Evolutionary conservation across 2,113 vertebrate genomes (phyloP).

Genomic region (Halcyon malimbica): DNA sequence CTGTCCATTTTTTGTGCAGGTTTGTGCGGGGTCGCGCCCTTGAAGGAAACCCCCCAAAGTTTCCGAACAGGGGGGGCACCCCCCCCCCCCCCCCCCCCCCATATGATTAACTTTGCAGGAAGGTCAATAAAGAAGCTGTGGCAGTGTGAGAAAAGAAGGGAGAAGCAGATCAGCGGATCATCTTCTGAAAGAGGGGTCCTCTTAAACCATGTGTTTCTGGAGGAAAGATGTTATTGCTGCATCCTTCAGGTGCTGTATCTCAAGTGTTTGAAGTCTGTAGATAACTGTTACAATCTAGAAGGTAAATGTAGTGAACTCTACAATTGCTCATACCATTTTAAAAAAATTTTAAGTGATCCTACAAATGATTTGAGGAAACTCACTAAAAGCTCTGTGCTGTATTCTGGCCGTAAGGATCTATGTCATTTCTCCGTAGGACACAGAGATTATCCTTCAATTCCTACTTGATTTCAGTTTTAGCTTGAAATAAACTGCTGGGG

Average conservation of each 20-base stretch:
- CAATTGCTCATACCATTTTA: not conserved
- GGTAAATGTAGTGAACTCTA: not conserved
- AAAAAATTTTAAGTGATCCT: not conserved
- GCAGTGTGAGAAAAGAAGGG: not conserved
- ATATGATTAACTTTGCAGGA: not conserved
- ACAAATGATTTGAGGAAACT: not conserved
- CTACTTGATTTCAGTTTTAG: not conserved
- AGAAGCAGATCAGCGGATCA: not conserved
- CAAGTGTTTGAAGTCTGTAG: not conserved
- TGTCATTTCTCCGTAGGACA: not conserved
- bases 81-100: no score
- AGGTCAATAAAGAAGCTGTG: not conserved
- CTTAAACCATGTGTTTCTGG: not conserved
- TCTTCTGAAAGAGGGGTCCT: not conserved
- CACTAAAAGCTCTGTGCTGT: not conserved
- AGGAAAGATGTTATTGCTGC: not conserved
- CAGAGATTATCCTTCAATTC: not conserved
- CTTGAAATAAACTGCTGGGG: not conserved
- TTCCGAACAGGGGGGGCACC: no score
- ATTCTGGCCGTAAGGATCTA: not conserved
- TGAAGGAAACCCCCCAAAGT: no score
- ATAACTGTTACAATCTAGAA: not conserved
- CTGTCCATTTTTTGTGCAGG: no score
- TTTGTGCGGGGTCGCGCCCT: no score
- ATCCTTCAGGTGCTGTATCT: not conserved